Percentiles rank a stretch among this genome's conserved stretches.
phyloP scores from a whole-genome alignment of 2,797 vertebrate genomes.

The Discoglossus pictus region DNA sequence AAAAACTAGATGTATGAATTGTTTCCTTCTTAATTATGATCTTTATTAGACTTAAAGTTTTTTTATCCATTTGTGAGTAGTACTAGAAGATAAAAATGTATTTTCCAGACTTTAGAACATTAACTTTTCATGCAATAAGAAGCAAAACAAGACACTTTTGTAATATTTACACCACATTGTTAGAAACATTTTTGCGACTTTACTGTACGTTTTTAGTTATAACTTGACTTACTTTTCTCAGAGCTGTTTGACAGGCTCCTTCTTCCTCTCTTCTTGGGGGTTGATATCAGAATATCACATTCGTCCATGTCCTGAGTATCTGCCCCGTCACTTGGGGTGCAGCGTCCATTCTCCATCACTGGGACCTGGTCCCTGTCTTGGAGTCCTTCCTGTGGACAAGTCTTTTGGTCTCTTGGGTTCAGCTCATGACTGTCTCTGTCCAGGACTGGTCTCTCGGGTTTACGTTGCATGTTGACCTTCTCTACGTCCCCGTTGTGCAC shows the following conservation, averaged over 20 bases:
- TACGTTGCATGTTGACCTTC: slow-evolving; percentile 64
- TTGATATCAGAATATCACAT: slow-evolving; percentile 66
- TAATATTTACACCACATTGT: no score
- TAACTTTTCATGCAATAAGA: no score
- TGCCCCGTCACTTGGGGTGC: slow-evolving; percentile 72
- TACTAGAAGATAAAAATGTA: no score
- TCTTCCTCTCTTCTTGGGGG: slow-evolving; percentile 77
- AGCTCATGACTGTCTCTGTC: neutral
- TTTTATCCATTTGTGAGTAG: no score
- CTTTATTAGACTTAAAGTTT: no score
- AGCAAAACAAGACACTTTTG: no score
- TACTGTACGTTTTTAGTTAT: no score
- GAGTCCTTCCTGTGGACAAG: slow-evolving; percentile 52
- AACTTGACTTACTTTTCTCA: slow-evolving; percentile 79
- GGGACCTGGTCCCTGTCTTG: slow-evolving; percentile 66
- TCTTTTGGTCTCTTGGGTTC: slow-evolving; percentile 58
- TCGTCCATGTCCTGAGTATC: slow-evolving; percentile 79
- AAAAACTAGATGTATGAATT: no score
- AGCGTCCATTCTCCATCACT: slow-evolving; percentile 84
- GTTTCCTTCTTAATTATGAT: no score
- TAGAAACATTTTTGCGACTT: no score
- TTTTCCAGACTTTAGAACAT: no score
- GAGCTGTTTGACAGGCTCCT: slow-evolving; percentile 82
- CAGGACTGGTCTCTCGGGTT: slow-evolving; percentile 7
- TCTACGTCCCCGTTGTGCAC: slow-evolving; percentile 88